These are phyloP conservation scores for Penaeus vannamei DNA, from an alignment of 1,140 invertebrate genomes.

Conservation along the genomic window DNA sequence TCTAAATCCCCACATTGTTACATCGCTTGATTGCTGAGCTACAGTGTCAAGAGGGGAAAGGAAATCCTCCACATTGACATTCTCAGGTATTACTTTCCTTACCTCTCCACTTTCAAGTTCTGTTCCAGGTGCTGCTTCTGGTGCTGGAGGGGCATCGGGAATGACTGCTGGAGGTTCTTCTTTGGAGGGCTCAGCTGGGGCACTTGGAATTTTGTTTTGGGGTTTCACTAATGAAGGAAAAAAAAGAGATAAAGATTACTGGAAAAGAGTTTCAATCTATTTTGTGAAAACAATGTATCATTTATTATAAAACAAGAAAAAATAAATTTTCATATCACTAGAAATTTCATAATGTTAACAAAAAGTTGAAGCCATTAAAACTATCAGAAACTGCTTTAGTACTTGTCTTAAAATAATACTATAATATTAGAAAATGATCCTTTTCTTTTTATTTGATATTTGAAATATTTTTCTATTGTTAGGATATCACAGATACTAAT, in stretches of 20 bases:
- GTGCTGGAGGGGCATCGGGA: constrained; percentile 7
- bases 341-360: no score
- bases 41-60: constrained; percentile 34
- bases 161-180: neutral
- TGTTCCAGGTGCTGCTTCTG: no score
- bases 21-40: constrained; percentile 55
- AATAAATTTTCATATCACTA: no score
- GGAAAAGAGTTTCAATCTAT: neutral
- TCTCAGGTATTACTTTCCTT: constrained; percentile 43
- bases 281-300: neutral
- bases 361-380: no score
- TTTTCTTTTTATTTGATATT: no score
- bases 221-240: constrained; percentile 39
- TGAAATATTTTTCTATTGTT: no score
- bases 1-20: constrained; percentile 55
- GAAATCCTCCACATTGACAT: constrained; percentile 18
- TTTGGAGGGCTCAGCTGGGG: neutral
- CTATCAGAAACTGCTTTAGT: no score
- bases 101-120: constrained; percentile 46
- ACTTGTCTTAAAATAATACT: no score
- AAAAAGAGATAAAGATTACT: neutral
- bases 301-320: no score
- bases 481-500: neutral
- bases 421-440: no score
- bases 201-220: constrained; percentile 36